Percentiles rank a stretch among this genome's conserved stretches.
Evolutionary conservation across 2,888 invertebrate species (phyloP).

Genomic region (Baccha elongata): DNA sequence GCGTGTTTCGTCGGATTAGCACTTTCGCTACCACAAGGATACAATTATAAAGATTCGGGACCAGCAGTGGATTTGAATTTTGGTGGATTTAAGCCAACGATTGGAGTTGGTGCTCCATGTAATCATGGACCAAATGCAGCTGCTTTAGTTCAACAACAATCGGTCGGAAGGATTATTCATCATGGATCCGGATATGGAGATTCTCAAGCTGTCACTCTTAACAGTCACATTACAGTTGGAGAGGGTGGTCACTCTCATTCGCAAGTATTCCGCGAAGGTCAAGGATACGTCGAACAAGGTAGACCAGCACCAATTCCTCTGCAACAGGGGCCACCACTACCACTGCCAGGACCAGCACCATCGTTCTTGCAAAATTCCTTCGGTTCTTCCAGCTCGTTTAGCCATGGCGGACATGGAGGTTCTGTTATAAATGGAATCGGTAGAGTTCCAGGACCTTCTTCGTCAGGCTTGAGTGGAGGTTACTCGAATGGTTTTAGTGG

Average conservation of each 20-base stretch:
- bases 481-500: conserved; percentile 56
- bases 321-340: conserved; percentile 39
- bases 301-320: conserved; percentile 41
- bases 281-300: conserved; percentile 60
- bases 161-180: conserved; percentile 75
- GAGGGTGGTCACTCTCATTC: conserved; percentile 56
- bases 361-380: conserved; percentile 46
- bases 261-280: conserved; percentile 54
- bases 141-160: conserved; percentile 73
- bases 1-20: conserved; percentile 59
- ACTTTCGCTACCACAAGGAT: conserved; percentile 71
- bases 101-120: conserved; percentile 62
- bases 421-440: conserved; percentile 60
- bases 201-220: conserved; percentile 63
- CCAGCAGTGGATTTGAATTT: conserved; percentile 46
- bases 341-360: conserved; percentile 44
- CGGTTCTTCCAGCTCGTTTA: conserved; percentile 39
- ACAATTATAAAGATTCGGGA: conserved; percentile 68
- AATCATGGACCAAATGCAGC: conserved; percentile 65
- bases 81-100: conserved; percentile 57
- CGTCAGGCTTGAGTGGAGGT: conserved; percentile 40
- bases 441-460: conserved; percentile 53
- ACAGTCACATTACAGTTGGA: conserved; percentile 69
- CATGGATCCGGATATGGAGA: conserved; percentile 64
- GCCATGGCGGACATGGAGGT: conserved; percentile 30